Evolutionary conservation across 2,888 invertebrate genomes (phyloP).

Genomic region (Hymenopus coronatus): DNA sequence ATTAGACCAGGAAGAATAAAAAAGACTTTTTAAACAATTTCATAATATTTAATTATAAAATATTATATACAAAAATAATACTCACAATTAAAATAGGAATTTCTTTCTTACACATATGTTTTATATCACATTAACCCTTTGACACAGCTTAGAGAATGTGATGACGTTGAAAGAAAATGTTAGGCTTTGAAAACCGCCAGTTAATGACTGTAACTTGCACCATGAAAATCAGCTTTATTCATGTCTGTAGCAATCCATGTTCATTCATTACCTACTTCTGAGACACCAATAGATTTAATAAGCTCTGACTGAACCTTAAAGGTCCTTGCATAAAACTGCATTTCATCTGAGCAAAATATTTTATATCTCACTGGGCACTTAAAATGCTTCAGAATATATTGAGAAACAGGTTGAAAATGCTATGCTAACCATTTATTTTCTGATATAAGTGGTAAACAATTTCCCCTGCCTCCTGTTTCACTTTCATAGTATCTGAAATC

Average conservation of each 20-base stretch:
- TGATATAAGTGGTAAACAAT: background rate
- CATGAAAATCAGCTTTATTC: too few species aligned
- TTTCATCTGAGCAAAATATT: too few species aligned
- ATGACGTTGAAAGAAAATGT: background rate
- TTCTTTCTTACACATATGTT: background rate
- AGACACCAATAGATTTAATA: too few species aligned
- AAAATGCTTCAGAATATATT: background rate
- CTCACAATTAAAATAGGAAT: background rate
- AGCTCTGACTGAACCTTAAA: too few species aligned
- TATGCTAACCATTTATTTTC: background rate
- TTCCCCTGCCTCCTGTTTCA: background rate
- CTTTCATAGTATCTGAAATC: too few species aligned
- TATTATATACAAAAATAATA: background rate
- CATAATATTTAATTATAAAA: background rate
- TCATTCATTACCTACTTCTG: too few species aligned
- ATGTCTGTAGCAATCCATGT: too few species aligned
- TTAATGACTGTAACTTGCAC: too few species aligned
- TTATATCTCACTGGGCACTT: background rate
- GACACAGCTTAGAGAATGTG: background rate
- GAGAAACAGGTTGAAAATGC: background rate
- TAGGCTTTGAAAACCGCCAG: too few species aligned
- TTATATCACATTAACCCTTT: background rate
- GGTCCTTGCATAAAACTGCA: too few species aligned
- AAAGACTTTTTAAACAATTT: background rate
- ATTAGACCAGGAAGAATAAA: too few species aligned